Evolutionary conservation across 2,113 vertebrate genomes (phyloP), one percentile per base, ranked within the genome.

Genomic region (Ochotona curzoniae): DNA sequence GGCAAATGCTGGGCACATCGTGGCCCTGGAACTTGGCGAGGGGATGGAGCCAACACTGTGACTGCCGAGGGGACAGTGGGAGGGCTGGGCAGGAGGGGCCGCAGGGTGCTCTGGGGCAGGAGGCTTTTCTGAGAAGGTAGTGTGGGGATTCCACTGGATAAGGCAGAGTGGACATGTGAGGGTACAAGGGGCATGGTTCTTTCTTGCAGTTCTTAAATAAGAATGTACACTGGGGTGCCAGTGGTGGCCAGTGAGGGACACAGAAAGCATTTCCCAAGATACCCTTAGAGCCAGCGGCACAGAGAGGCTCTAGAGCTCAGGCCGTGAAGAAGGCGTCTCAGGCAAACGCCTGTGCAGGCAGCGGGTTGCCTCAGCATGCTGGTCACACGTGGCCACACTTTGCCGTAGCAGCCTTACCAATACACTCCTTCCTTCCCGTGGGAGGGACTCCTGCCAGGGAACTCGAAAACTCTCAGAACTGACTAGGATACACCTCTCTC

Each of bases 401-500:
- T 32, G 67, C 78, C 75, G 8, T 47, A 89, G 66, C 78, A 67
- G 69, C 64, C 35, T 20, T 26, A 15, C 26, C 80, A 38, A 20
- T 10, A 11, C 10, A 54, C 28, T 44, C 32, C 9, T 44, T 54
- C 44, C 44, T 83, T 81, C 51, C 73, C 51, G 32, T 17, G 2
- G 47, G 38, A 64, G 26, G 35, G 69, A 18, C 60, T 9, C 54
- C 8, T 80, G 78, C 89, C 63, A 60, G 60, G 20, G 26, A 30
- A 57, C n/a, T 35, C 30, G 12, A 4, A 35, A 60, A 35, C 18
- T 11, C 20, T n/a, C 63, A n/a, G 15, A 10, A 28, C n/a, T 2
- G 7, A 10, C 2, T 0, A 32, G 32, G 2, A 2, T n/a, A 8
- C 66, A 49, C 32, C 63, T 4, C 25, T 0, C 38, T 44, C 4